Evolutionary conservation across 1,140 invertebrate genomes (phyloP).

Genomic region (Drosophila tropicalis): DNA sequence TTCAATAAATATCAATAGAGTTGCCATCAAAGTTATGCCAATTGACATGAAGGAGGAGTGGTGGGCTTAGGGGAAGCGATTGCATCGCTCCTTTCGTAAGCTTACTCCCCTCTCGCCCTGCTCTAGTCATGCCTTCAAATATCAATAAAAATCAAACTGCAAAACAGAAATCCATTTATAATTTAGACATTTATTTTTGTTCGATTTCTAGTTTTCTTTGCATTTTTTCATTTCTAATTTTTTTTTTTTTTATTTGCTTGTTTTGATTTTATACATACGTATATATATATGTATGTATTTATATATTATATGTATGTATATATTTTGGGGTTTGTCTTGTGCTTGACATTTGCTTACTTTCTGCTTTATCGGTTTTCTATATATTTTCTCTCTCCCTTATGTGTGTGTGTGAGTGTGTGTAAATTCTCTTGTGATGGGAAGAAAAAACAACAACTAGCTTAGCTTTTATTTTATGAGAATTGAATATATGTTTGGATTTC

Average conservation of each 20-base stretch:
- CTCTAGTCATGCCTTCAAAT: background rate
- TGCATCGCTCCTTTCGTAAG: background rate
- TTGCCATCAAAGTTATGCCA: slow-evolving; percentile 12
- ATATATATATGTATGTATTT: background rate
- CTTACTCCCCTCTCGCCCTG: background rate
- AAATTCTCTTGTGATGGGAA: slow-evolving; percentile 6
- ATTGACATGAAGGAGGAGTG: slow-evolving; percentile 9
- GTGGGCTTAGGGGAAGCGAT: background rate
- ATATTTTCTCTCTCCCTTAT: slow-evolving; percentile 38
- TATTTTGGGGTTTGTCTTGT: slow-evolving; percentile 50
- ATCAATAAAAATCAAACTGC: slow-evolving; percentile 41
- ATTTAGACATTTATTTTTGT: slow-evolving; percentile 81
- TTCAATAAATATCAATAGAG: slow-evolving; percentile 9
- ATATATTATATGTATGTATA: background rate
- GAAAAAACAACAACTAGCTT: slow-evolving; percentile 22
- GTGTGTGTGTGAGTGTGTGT: slow-evolving; percentile 4
- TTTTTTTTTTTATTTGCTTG: slow-evolving; percentile 21
- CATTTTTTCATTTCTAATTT: slow-evolving; percentile 40
- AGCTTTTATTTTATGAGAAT: slow-evolving; percentile 41
- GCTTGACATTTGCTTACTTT: slow-evolving; percentile 29
- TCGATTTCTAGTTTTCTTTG: slow-evolving; percentile 46
- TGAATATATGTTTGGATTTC: slow-evolving; percentile 40
- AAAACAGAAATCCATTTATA: slow-evolving; percentile 59
- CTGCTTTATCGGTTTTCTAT: slow-evolving; percentile 24
- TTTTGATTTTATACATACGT: slow-evolving; percentile 28